These are phyloP conservation scores for Anastatus disparis DNA, from an alignment of 1,140 invertebrate genomes.

Conservation along the genomic window DNA sequence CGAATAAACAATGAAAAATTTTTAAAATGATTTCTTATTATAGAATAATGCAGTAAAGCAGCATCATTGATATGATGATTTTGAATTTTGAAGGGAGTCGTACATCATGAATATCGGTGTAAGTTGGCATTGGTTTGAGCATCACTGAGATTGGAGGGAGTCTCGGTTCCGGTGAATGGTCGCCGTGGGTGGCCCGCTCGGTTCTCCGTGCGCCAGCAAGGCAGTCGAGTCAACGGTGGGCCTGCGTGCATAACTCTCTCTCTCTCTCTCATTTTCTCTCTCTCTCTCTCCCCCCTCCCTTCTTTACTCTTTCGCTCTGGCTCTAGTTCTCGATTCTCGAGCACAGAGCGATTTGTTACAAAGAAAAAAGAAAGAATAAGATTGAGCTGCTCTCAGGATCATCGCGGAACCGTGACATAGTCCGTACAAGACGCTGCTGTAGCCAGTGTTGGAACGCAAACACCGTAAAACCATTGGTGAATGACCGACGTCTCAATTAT, in stretches of 20 bases:
- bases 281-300: background rate
- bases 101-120: too few relatives aligned
- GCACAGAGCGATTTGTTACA: background rate
- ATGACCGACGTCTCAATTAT: conserved; percentile 45
- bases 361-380: conserved; percentile 7
- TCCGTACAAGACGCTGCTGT: conserved; percentile 36
- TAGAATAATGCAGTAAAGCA: too few relatives aligned
- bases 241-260: conserved; percentile 55
- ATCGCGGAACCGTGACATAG: conserved; percentile 53
- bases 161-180: conserved; percentile 68
- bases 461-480: conserved; percentile 42
- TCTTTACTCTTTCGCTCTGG: background rate
- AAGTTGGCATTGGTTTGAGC: too few relatives aligned
- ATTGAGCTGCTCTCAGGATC: conserved; percentile 19
- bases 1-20: too few relatives aligned
- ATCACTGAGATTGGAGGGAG: conserved; percentile 63
- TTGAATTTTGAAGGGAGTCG: too few relatives aligned
- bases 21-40: too few relatives aligned
- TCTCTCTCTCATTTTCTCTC: conserved; percentile 46
- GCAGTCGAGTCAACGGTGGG: conserved; percentile 52
- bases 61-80: too few relatives aligned
- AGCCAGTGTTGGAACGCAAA: conserved; percentile 37
- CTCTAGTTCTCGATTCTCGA: background rate
- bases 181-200: conserved; percentile 66
- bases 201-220: conserved; percentile 56